A percentile compares a stretch with the other conserved stretches of the same genome.
Conservation (phyloP, 2,888 invertebrate species). For the Neocrepidodera transversa region DNA sequence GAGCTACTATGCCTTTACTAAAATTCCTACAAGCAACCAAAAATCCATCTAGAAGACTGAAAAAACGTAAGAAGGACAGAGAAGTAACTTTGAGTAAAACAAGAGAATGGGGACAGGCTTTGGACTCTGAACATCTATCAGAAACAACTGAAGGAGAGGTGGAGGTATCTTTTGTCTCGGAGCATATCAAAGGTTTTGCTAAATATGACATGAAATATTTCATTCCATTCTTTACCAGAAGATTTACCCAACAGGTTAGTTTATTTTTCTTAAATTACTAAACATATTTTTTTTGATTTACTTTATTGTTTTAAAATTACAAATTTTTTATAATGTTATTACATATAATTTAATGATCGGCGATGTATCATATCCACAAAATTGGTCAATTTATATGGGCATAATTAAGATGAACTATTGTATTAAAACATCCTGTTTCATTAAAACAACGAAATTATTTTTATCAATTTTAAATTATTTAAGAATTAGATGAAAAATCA, state of each 20-base stretch:
- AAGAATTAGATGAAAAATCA: no score
- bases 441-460: no score
- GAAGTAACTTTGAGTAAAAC: conserved; percentile 97
- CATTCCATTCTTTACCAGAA: conserved; percentile 93
- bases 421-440: no score
- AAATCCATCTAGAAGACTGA: conserved; percentile 65
- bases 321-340: no score
- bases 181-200: conserved; percentile 85
- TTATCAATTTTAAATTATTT: no score
- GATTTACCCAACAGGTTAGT: conserved; percentile 90
- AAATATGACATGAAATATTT: conserved; percentile 92
- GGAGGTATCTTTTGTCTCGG: conserved; percentile 85
- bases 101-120: conserved; percentile 95
- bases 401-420: no score
- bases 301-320: no score
- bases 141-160: conserved; percentile 93
- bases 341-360: no score
- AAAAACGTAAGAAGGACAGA: conserved; percentile 66
- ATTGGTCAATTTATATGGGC: no score
- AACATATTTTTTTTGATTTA: background rate
- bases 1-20: conserved; percentile 96
- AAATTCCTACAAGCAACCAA: conserved; percentile 84
- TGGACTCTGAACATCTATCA: conserved; percentile 92
- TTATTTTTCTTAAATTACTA: no score
- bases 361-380: no score